Percentiles rank a stretch among this genome's conserved stretches.
phyloP scores from a whole-genome alignment of 2,113 vertebrate species.

The Elephantulus edwardii region DNA sequence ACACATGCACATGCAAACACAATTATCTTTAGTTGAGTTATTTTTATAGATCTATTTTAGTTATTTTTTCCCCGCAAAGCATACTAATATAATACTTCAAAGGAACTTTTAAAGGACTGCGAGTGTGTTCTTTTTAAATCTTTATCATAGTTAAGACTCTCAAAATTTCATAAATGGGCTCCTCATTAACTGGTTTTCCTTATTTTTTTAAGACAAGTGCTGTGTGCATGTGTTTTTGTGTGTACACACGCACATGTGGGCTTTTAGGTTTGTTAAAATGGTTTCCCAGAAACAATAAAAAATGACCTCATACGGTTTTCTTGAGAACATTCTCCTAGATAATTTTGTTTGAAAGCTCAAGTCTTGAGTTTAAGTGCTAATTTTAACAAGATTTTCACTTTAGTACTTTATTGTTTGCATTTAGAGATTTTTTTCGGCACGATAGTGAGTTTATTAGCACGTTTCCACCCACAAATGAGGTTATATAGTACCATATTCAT shows the following conservation, averaged over 20 bases:
- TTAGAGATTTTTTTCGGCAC: neutral
- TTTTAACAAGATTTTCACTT: neutral
- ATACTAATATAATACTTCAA: neutral
- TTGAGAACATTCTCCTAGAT: neutral
- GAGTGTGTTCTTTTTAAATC: neutral
- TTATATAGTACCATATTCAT: neutral
- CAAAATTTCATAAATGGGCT: neutral
- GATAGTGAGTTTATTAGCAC: neutral
- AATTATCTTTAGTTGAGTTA: neutral
- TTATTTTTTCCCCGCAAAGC: constrained; percentile 9
- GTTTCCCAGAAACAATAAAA: neutral
- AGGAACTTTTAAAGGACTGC: neutral
- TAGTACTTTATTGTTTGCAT: neutral
- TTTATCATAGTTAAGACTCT: neutral
- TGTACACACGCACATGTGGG: neutral
- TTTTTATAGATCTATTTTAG: neutral
- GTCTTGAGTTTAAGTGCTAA: neutral
- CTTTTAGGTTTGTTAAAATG: neutral
- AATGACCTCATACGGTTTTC: neutral
- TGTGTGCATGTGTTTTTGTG: neutral
- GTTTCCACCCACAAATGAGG: neutral
- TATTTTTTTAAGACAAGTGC: neutral
- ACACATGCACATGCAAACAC: neutral
- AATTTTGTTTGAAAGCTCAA: neutral
- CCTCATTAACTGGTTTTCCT: neutral